phyloP scores from a whole-genome alignment of 2,888 invertebrate genomes.

The Polietes domitor region DNA sequence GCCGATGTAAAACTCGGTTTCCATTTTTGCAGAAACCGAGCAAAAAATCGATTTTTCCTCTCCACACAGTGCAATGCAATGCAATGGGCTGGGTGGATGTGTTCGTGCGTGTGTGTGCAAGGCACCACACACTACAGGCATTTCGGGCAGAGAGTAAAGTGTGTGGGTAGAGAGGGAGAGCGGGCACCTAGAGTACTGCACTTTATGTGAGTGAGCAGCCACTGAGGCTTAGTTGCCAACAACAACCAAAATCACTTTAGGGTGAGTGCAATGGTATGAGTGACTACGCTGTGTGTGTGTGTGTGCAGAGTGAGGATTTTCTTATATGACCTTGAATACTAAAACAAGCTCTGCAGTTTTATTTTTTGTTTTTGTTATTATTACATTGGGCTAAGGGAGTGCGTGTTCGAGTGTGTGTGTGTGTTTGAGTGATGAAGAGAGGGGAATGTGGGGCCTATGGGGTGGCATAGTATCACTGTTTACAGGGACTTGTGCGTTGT shows the following conservation, averaged over 20 bases:
- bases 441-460: neutral
- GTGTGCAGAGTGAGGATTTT: slow-evolving; percentile 48
- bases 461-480: neutral
- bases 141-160: no score
- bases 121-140: neutral
- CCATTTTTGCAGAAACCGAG: neutral
- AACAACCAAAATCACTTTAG: neutral
- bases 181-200: neutral
- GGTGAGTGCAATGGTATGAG: neutral
- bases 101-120: neutral
- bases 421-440: neutral
- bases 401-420: neutral
- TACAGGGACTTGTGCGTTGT: neutral
- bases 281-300: slow-evolving; percentile 9
- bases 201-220: neutral
- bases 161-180: neutral
- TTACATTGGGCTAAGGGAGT: slow-evolving; percentile 27
- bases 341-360: slow-evolving; percentile 16
- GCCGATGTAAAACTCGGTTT: slow-evolving; percentile 26
- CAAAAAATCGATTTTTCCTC: slow-evolving; percentile 26
- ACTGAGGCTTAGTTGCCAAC: neutral
- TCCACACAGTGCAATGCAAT: neutral
- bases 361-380: slow-evolving; percentile 38
- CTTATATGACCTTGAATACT: slow-evolving; percentile 72
- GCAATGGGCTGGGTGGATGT: no score